A percentile compares a stretch with the other conserved stretches of the same genome.
Conservation (phyloP, 2,797 vertebrate genomes). For the Muscicapa comitata region DNA sequence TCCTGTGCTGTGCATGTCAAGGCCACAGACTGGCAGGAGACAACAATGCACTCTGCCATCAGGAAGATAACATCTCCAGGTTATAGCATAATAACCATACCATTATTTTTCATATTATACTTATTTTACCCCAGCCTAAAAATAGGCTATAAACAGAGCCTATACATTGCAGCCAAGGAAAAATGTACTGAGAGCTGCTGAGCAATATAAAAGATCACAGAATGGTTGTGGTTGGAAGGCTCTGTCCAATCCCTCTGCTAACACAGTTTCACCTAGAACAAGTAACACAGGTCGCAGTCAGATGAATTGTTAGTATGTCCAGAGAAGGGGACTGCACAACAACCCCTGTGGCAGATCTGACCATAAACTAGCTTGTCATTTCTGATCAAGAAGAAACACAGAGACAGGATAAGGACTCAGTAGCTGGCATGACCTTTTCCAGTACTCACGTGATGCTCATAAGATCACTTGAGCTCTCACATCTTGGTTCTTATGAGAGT, state of each 20-base stretch:
- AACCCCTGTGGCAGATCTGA: background rate
- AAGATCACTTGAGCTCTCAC: background rate
- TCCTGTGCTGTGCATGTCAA: background rate
- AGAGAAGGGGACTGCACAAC: background rate
- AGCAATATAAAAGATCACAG: background rate
- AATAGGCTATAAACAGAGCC: background rate
- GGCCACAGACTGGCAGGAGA: background rate
- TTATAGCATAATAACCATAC: background rate
- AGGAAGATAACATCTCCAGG: background rate
- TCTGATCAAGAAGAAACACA: background rate
- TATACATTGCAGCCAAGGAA: background rate
- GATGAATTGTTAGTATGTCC: rapidly evolving
- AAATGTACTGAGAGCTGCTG: background rate
- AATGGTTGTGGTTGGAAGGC: background rate
- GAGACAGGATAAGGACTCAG: background rate
- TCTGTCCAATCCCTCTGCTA: background rate
- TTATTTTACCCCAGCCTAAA: background rate
- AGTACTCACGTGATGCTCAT: background rate
- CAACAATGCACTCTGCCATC: background rate
- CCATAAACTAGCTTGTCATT: background rate
- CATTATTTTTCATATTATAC: background rate
- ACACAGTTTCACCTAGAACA: background rate
- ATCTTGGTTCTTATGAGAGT: background rate
- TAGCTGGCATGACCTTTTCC: background rate
- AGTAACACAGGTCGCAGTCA: rapidly evolving